Percentiles rank a stretch among this genome's conserved stretches.
These are phyloP conservation scores for Rhynchotus rufescens DNA, from an alignment of 2,797 vertebrate species.

Conservation along the genomic window DNA sequence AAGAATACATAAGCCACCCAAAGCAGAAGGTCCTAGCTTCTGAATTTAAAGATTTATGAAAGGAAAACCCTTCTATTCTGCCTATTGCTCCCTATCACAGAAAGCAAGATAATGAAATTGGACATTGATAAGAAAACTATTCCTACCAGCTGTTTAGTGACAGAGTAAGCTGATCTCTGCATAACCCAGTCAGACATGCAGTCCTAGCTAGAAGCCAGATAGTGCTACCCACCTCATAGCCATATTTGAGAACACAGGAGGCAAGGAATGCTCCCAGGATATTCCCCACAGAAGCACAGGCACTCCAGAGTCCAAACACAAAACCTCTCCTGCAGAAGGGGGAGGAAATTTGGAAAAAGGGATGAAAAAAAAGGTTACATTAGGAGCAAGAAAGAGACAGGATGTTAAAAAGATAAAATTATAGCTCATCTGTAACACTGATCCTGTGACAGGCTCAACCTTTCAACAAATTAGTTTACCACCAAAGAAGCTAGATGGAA, in stretches of 20 bases:
- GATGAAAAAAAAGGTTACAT: rapidly evolving
- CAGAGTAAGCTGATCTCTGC: not conserved
- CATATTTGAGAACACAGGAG: constrained; percentile 93
- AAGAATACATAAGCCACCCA: not conserved
- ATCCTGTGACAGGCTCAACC: not conserved
- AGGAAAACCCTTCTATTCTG: not conserved
- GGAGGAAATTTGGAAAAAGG: not conserved
- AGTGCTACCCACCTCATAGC: constrained; percentile 89
- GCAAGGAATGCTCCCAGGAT: constrained; percentile 96
- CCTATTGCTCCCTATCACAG: not conserved
- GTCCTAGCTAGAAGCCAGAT: not conserved
- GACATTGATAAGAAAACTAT: not conserved
- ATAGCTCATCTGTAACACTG: not conserved
- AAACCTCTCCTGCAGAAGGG: constrained; percentile 85
- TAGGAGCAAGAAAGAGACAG: not conserved
- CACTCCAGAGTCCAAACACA: constrained; percentile 96
- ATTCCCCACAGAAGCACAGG: constrained; percentile 97
- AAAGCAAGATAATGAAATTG: not conserved
- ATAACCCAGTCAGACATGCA: not conserved
- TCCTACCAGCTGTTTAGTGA: not conserved
- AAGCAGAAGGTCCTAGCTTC: not conserved
- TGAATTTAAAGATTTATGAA: not conserved
- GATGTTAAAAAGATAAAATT: not conserved
- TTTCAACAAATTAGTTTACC: not conserved
- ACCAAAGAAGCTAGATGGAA: too few species aligned